Percentiles rank a stretch among this genome's conserved stretches.
Evolutionary conservation across 2,888 invertebrate genomes (phyloP).

Genomic region (Drosophila merina): DNA sequence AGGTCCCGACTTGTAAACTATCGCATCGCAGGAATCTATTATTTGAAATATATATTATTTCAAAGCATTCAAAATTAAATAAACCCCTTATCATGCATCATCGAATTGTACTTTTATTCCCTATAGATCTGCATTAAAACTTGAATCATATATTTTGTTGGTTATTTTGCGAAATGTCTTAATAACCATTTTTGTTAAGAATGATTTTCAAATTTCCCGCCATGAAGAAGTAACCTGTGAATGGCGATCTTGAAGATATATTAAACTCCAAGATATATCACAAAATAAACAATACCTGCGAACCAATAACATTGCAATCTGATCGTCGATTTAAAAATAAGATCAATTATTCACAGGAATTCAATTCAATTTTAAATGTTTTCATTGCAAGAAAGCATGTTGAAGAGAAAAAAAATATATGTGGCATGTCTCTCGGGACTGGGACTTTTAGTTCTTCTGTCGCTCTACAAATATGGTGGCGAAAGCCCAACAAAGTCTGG

Average conservation of each 20-base stretch:
- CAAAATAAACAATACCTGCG: not conserved
- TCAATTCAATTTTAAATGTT: not conserved
- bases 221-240: not conserved
- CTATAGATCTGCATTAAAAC: no score
- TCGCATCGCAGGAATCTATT: not conserved
- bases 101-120: no score
- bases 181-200: no score
- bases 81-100: no score
- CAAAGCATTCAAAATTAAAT: no score
- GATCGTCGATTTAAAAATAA: not conserved
- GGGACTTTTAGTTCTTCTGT: conserved; percentile 14
- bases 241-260: not conserved
- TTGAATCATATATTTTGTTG: no score
- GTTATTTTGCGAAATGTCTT: no score
- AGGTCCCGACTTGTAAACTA: not conserved
- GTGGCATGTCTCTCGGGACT: conserved; percentile 25
- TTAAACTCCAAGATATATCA: not conserved
- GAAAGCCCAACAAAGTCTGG: not conserved
- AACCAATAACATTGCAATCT: not conserved
- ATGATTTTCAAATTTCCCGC: not conserved
- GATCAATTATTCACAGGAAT: conserved; percentile 1
- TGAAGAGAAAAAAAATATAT: conserved; percentile 12
- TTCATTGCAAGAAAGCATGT: not conserved
- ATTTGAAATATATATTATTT: no score
- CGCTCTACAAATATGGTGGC: conserved; percentile 13